Percentiles rank a stretch among this genome's conserved stretches.
phyloP scores from a whole-genome alignment of 2,797 vertebrate genomes.

The Thunnus albacares region DNA sequence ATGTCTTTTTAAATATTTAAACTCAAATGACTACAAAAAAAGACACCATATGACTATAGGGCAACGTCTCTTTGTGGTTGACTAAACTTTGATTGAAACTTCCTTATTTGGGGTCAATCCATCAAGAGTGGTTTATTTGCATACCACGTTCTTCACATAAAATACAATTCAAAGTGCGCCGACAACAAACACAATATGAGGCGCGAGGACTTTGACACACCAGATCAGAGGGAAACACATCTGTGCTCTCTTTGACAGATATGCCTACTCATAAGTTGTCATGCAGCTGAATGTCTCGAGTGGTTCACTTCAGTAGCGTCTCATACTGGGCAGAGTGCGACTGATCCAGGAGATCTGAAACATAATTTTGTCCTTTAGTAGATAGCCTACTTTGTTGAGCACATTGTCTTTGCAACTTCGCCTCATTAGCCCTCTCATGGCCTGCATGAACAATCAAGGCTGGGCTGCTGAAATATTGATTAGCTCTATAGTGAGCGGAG shows the following conservation, averaged over 20 bases:
- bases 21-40: neutral
- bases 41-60: neutral
- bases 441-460: constrained; percentile 76
- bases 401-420: constrained; percentile 69
- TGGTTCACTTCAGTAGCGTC: constrained; percentile 52
- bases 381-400: constrained; percentile 64
- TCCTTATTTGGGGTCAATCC: constrained; percentile 29
- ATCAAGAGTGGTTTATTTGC: constrained; percentile 35
- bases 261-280: constrained; percentile 57
- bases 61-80: neutral
- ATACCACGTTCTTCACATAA: constrained; percentile 31
- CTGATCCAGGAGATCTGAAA: constrained; percentile 64
- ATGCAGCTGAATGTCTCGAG: constrained; percentile 54
- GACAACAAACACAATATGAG: constrained; percentile 61
- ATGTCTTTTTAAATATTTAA: constrained; percentile 22
- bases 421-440: constrained; percentile 76
- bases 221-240: constrained; percentile 70
- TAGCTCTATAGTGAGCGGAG: constrained; percentile 52
- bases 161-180: constrained; percentile 37
- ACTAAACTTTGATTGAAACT: constrained; percentile 24
- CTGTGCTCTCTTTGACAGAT: constrained; percentile 52
- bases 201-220: constrained; percentile 58
- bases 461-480: constrained; percentile 82
- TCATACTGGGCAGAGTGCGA: constrained; percentile 46
- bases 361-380: constrained; percentile 68